Base-by-base conservation (phyloP, 2,113 vertebrate species). In the Gallinago undulata region DNA sequence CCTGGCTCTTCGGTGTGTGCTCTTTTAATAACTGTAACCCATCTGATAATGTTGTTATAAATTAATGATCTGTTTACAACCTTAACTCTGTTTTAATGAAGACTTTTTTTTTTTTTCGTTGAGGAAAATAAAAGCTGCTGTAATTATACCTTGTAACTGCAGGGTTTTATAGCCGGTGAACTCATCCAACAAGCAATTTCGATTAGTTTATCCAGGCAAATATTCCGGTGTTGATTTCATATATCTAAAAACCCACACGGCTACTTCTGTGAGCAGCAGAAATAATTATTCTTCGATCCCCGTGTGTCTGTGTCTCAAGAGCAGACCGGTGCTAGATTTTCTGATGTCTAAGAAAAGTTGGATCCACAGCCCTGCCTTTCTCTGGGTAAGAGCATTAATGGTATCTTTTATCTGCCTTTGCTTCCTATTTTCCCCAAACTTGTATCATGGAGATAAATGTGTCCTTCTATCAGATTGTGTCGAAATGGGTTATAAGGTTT, bases 1-100 rank as follows among this genome's bases (percentile, higher is more conserved):
- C 50, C 90, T 19, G 84, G 45, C 91, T 95, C 70, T 89, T 86
- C 45, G 14, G 69, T 86, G 83, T 79, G 76, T 82, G 90, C 93
- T 92, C 95, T 95, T 95, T 96, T 96, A 96, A 97, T 97, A 97
- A 96, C 93, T 94, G 96, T 87, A 95, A 94, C 95, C 97, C 94
- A 96, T 97, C 96, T 95, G 97, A 97, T 97, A 97, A 95, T 83
- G 85, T 94, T 96, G 86, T 96, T 96, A 91, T 97, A 96, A 97
- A 97, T 97, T 97, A 97, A 97, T 97, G 96, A 96, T 94, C 95
- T 97, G 95, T 95, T 97, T 97, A 96, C 96, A 95, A 82, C 94
- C 92, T 96, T 96, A 97, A 94, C 97, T 97, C 96, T 89, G 59
- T 87, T 95, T 94, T 96, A 97, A 96, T 97, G 93, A 97, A 96